Conservation (phyloP, 2,888 invertebrate species). For the Tanytarsus gracilentus region DNA sequence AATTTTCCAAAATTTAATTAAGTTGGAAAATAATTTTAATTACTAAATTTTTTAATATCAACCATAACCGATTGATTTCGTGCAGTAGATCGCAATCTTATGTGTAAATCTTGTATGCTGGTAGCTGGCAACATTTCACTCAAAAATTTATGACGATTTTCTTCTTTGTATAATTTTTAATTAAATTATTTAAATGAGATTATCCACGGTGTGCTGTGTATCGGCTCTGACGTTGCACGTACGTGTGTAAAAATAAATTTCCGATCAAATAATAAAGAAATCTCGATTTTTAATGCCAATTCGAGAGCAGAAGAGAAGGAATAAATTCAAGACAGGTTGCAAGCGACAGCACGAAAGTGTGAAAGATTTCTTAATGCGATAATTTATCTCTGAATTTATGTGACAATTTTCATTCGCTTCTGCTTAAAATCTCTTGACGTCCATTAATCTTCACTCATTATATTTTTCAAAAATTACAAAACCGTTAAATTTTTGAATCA, state of each 20-base stretch:
- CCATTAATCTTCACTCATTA: too few species aligned
- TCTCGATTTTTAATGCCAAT: not conserved
- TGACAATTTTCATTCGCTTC: not conserved
- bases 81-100: too few species aligned
- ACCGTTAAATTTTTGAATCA: too few species aligned
- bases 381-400: not conserved
- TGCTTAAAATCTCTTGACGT: not conserved
- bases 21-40: too few species aligned
- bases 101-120: too few species aligned
- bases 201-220: conserved; percentile 14
- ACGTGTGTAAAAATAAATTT: not conserved
- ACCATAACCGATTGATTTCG: too few species aligned
- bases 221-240: not conserved
- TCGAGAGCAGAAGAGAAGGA: not conserved
- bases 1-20: too few species aligned
- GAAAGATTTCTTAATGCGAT: conserved; percentile 9
- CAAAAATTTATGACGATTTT: conserved; percentile 7
- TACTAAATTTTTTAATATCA: too few species aligned
- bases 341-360: conserved; percentile 18
- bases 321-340: conserved; percentile 21
- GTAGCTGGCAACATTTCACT: conserved; percentile 8
- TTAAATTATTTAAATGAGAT: conserved; percentile 29
- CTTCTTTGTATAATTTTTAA: conserved; percentile 19
- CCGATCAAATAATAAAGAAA: not conserved
- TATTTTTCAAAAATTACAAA: too few species aligned